Evolutionary conservation across 2,113 vertebrate species (phyloP).

Genomic region (Edolisoma coerulescens): DNA sequence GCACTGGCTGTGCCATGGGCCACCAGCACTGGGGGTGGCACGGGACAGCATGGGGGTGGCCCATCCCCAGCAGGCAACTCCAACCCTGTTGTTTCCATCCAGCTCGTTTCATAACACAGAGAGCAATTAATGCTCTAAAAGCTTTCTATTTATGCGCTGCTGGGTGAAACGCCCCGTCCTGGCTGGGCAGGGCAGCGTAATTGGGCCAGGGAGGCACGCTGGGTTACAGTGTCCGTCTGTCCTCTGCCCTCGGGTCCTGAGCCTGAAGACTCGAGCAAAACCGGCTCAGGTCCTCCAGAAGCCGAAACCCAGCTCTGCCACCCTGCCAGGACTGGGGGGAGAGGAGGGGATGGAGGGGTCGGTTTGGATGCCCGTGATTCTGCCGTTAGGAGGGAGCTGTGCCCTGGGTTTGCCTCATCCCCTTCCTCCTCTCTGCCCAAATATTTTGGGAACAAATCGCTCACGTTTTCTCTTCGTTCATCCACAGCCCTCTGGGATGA

Average conservation of each 20-base stretch:
- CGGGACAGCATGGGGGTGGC: background rate
- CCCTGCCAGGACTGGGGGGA: background rate
- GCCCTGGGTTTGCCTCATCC: background rate
- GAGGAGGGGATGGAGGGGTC: background rate
- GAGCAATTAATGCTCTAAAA: slow-evolving; percentile 58
- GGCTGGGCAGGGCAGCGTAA: slow-evolving; percentile 47
- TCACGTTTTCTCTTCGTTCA: background rate
- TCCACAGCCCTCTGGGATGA: background rate
- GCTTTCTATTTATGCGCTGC: slow-evolving; percentile 58
- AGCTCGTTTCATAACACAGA: slow-evolving; percentile 37
- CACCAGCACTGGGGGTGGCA: background rate
- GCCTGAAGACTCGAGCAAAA: background rate
- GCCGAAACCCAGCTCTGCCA: background rate
- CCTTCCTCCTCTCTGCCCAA: background rate
- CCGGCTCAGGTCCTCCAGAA: background rate
- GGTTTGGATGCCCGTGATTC: background rate
- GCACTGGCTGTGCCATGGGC: background rate
- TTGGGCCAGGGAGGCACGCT: slow-evolving; percentile 39
- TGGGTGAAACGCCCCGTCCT: slow-evolving; percentile 32
- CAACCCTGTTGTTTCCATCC: slow-evolving; percentile 39
- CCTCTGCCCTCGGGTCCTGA: background rate
- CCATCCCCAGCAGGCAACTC: background rate
- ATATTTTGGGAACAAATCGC: background rate
- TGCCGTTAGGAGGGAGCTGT: background rate
- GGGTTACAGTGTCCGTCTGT: slow-evolving; percentile 23